Conservation (phyloP, 2,113 vertebrate species). For the Anolis carolinensis region DNA sequence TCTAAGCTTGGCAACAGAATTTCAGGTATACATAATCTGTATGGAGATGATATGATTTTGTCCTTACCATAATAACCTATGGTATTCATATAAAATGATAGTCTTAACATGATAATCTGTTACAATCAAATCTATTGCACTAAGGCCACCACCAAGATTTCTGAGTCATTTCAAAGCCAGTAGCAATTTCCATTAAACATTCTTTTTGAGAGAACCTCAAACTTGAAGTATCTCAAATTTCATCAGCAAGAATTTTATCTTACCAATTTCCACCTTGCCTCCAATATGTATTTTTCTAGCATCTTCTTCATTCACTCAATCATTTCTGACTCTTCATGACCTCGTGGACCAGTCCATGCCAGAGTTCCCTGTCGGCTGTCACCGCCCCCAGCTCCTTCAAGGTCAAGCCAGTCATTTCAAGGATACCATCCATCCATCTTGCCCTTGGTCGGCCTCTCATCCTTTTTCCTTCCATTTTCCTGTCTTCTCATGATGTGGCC, state of each 20-base stretch:
- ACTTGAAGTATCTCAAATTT: conserved; percentile 31
- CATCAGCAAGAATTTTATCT: conserved; percentile 34
- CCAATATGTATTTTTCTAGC: not conserved
- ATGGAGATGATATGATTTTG: conserved; percentile 27
- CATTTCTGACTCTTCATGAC: too few relatives aligned
- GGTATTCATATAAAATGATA: not conserved
- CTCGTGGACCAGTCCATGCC: too few relatives aligned
- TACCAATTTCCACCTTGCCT: conserved; percentile 40
- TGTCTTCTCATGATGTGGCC: too few relatives aligned
- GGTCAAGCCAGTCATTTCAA: too few relatives aligned
- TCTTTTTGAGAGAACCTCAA: conserved; percentile 50
- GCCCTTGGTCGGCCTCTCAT: too few relatives aligned
- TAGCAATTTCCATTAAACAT: conserved; percentile 34
- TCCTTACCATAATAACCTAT: conserved; percentile 5
- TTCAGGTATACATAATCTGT: conserved; percentile 32
- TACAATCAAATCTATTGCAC: conserved; percentile 1
- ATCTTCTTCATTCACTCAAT: too few relatives aligned
- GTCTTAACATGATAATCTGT: conserved; percentile 13
- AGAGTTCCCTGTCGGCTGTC: too few relatives aligned
- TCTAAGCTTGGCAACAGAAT: conserved; percentile 52
- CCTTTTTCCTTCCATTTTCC: too few relatives aligned
- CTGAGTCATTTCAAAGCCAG: conserved; percentile 14
- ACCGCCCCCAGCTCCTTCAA: too few relatives aligned
- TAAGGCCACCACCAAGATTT: not conserved
- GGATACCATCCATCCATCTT: too few relatives aligned